Evolutionary conservation across 2,113 vertebrate genomes (phyloP).

Genomic region (Cygnus buccinator): DNA sequence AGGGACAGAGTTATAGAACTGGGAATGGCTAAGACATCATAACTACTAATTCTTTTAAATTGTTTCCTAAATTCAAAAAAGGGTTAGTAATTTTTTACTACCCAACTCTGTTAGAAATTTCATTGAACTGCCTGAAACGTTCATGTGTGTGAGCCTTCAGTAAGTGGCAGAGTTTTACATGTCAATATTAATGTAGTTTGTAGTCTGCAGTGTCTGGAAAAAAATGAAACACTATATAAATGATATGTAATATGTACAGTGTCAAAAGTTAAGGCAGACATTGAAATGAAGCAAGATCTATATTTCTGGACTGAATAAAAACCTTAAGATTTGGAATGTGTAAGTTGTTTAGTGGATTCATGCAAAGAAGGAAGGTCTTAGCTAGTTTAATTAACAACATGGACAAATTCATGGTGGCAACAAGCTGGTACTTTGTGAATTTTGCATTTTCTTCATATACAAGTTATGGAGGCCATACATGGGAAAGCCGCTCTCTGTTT

Average conservation of each 20-base stretch:
- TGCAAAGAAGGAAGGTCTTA: slow-evolving; percentile 66
- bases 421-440: slow-evolving; percentile 64
- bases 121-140: slow-evolving; percentile 81
- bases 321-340: slow-evolving; percentile 71
- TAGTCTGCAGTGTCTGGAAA: slow-evolving; percentile 83
- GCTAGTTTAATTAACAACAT: slow-evolving; percentile 66
- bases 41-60: slow-evolving; percentile 81
- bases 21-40: slow-evolving; percentile 84
- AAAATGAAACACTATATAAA: slow-evolving; percentile 80
- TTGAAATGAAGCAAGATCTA: slow-evolving; percentile 77
- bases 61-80: slow-evolving; percentile 80
- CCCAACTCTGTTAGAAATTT: slow-evolving; percentile 79
- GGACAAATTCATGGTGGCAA: slow-evolving; percentile 59
- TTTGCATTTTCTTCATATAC: slow-evolving; percentile 67
- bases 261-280: slow-evolving; percentile 79
- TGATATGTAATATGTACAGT: slow-evolving; percentile 80
- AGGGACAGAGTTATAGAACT: slow-evolving; percentile 84
- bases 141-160: slow-evolving; percentile 81
- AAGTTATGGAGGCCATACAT: slow-evolving; percentile 62
- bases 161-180: slow-evolving; percentile 80
- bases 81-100: slow-evolving; percentile 79
- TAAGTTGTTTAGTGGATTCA: slow-evolving; percentile 76
- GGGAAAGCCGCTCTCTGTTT: slow-evolving; percentile 55
- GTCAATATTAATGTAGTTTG: slow-evolving; percentile 80
- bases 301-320: slow-evolving; percentile 81